phyloP scores from a whole-genome alignment of 2,797 vertebrate species.

The Ibycter americanus region DNA sequence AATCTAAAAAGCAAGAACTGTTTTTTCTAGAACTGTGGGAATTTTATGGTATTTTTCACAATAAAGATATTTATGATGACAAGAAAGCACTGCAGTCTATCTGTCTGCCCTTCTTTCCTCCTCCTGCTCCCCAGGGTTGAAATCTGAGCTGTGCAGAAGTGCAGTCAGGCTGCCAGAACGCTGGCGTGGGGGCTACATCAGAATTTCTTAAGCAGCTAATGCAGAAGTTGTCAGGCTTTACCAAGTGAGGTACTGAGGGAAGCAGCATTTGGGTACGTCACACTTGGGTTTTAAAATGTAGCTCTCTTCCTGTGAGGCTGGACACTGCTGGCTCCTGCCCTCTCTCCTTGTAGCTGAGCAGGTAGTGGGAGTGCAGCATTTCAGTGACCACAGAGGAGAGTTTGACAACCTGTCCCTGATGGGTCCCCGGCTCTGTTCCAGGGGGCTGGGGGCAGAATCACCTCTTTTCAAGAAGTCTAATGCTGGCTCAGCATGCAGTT shows the following conservation, averaged over 20 bases:
- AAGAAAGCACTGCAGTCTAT: background rate
- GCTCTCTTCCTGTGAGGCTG: rapidly evolving
- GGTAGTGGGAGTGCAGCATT: rapidly evolving
- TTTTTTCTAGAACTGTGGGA: constrained; percentile 74
- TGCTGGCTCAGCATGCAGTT: too few species aligned
- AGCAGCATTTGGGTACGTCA: background rate
- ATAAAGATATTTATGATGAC: constrained; percentile 81
- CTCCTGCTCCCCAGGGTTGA: background rate
- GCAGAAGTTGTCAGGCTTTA: rapidly evolving
- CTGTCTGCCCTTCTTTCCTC: background rate
- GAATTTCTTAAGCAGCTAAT: background rate
- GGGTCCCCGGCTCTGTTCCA: rapidly evolving
- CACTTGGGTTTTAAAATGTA: rapidly evolving
- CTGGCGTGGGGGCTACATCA: too few species aligned
- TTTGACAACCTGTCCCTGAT: too few species aligned
- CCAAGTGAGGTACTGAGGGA: rapidly evolving
- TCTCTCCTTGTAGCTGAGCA: background rate
- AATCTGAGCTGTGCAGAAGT: background rate
- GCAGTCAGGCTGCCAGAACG: rapidly evolving
- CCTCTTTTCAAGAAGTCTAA: background rate
- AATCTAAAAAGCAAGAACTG: constrained; percentile 58
- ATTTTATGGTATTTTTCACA: constrained; percentile 80
- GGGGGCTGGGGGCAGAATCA: background rate
- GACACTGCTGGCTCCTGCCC: too few species aligned
- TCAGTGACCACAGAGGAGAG: rapidly evolving